A percentile compares a stretch with the other conserved stretches of the same genome.
Evolutionary conservation across 35 echinoderm and acorn worm species (phyloP).

Genomic region (Heliocidaris tuberculata): DNA sequence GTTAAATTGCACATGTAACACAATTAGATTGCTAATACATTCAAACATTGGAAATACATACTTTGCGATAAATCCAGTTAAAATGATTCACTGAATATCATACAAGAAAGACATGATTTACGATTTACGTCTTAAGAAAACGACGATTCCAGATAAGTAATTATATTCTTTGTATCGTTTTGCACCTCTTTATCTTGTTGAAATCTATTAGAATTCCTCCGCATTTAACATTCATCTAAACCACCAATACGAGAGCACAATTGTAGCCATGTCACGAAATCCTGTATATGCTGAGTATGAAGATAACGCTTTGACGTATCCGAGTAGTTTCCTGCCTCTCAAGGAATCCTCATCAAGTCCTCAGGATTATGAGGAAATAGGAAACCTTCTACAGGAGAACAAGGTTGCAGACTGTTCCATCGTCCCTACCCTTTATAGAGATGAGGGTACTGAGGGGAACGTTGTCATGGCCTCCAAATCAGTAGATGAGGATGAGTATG

Average conservation of each 20-base stretch:
- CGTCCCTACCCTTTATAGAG: neutral
- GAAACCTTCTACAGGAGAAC: neutral
- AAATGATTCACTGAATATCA: too few relatives aligned
- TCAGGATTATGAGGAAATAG: neutral
- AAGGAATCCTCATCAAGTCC: neutral
- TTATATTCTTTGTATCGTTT: neutral
- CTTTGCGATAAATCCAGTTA: too few relatives aligned
- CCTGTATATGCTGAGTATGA: neutral
- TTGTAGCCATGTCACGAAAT: neutral
- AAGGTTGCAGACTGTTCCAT: neutral
- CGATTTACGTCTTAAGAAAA: too few relatives aligned
- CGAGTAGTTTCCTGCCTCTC: neutral
- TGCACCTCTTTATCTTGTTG: neutral
- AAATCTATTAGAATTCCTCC: neutral
- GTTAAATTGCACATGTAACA: too few relatives aligned
- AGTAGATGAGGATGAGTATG: neutral
- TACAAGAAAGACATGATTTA: too few relatives aligned
- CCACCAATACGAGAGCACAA: neutral
- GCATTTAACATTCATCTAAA: neutral
- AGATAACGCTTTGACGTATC: neutral
- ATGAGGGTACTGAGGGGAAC: neutral
- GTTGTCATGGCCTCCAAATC: neutral
- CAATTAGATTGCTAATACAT: too few relatives aligned
- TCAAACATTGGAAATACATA: too few relatives aligned
- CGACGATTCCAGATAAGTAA: too few relatives aligned